phyloP scores from a whole-genome alignment of 1,140 invertebrate species.

The Melipona quadrifasciata region DNA sequence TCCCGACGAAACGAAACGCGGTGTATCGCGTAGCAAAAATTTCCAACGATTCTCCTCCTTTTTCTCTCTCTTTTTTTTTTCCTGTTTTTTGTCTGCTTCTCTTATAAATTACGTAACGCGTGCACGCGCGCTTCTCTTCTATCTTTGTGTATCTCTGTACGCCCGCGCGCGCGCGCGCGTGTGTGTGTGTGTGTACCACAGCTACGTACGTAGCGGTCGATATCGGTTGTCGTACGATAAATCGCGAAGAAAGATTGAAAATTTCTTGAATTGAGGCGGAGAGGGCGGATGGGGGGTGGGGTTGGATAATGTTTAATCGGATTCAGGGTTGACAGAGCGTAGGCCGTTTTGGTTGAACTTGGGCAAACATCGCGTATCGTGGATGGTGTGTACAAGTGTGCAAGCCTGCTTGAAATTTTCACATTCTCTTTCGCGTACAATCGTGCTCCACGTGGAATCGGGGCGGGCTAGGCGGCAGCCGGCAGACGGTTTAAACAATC shows the following conservation, averaged over 20 bases:
- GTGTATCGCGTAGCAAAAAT: not conserved
- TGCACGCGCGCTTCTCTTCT: not conserved
- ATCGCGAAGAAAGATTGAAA: conserved; percentile 49
- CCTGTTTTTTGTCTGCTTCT: too few relatives aligned
- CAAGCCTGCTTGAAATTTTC: conserved; percentile 67
- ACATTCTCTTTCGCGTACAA: conserved; percentile 62
- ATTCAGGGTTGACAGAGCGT: conserved; percentile 55
- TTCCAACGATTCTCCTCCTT: not conserved
- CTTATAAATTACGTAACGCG: not conserved
- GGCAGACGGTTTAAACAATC: conserved; percentile 67
- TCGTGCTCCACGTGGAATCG: conserved; percentile 58
- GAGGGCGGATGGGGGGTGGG: not conserved
- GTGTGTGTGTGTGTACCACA: not conserved
- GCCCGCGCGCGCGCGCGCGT: too few relatives aligned
- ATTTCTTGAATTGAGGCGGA: conserved; percentile 23
- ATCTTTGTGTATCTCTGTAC: not conserved
- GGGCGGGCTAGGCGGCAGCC: conserved; percentile 44
- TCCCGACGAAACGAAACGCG: not conserved
- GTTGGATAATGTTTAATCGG: conserved; percentile 56
- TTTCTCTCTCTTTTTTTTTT: not conserved
- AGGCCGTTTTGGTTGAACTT: conserved; percentile 60
- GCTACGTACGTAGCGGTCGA: not conserved
- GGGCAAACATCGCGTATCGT: conserved; percentile 62
- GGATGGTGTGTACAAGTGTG: conserved; percentile 62
- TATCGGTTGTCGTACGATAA: not conserved